Base-by-base conservation (phyloP, 2,888 invertebrate species). In the Syrphus vitripennis region DNA sequence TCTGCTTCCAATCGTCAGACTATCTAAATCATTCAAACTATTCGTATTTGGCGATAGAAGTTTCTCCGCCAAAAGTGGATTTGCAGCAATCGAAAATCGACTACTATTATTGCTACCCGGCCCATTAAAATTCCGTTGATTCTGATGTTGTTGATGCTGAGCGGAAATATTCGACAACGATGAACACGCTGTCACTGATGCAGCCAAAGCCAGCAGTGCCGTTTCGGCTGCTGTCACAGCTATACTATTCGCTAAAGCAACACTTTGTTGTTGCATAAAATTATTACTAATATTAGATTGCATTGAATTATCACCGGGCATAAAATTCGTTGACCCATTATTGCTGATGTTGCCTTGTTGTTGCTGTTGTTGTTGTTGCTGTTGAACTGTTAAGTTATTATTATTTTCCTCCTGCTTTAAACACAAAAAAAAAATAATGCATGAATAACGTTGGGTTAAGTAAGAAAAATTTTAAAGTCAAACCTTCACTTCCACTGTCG, bases 41-140 rank as follows among this genome's bases (percentile, higher is more conserved):
- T 74, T 86, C 42, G 82, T 42, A 70, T 86, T 83, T 94, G 96
- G 96, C 92, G 97, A 97, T 90, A 97, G 94, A 88, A 94, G 92
- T 91, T 96, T 96, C 94, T 97, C 97, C 89, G 97, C 97, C 86
- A 97, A 94, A 88, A 97, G 93, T 16, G 97, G 97, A 93, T 97
- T 97, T 59, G 97, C 96, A 12, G 97, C 97, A 31, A 97, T 97
- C 88, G 96, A 96, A 91, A 95, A 96, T 91, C 95, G 93, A 89
- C 4, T 65, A 31, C 94, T 94, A 90, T 94, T 80, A 70, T 59
- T 87, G 61, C 77, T 83, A 55, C 75, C 79, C 57, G 71, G 84
- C 57, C 79, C 77, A 65, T 80, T 86, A 14, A 79, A 80, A 65
- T 78, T 87, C 40, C 83, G 53, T 31, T 88, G 88, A 50, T 88